Evolutionary conservation across 2,797 vertebrate species (phyloP).

Genomic region (Tragelaphus eurycerus): DNA sequence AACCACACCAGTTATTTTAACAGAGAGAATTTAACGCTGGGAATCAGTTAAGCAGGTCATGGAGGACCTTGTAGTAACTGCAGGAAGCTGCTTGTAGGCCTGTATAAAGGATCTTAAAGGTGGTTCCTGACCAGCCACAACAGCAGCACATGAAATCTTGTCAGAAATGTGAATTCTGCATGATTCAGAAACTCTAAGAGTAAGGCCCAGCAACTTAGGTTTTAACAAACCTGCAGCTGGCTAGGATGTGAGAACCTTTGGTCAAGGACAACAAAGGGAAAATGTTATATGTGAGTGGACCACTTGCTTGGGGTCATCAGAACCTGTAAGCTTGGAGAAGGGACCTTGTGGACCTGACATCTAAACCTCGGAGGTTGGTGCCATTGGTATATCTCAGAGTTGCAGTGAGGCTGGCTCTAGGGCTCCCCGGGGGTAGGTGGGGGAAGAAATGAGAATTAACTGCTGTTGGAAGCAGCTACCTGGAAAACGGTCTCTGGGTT

Average conservation of each 20-base stretch:
- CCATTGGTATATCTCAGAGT: not conserved
- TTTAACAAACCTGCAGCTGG: not conserved
- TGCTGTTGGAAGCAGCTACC: not conserved
- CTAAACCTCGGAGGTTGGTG: not conserved
- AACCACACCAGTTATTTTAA: not conserved
- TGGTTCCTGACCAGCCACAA: not conserved
- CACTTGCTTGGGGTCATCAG: not conserved
- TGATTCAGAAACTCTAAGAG: not conserved
- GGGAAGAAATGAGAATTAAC: not conserved
- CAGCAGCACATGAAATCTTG: not conserved
- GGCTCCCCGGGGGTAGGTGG: fast-evolving
- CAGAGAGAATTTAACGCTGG: not conserved
- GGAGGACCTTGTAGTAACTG: not conserved
- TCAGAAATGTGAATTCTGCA: not conserved
- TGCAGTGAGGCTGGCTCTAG: not conserved
- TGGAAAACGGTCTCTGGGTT: not conserved
- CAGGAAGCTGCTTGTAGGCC: not conserved
- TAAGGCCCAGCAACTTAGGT: not conserved
- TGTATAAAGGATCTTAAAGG: not conserved
- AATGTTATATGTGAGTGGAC: not conserved
- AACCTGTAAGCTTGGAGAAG: not conserved
- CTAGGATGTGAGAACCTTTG: not conserved
- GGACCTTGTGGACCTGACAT: not conserved
- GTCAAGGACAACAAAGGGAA: not conserved
- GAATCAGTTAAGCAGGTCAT: not conserved